Percentiles rank a stretch among this genome's conserved stretches.
phyloP scores from a whole-genome alignment of 2,888 invertebrate species.

The Xestia xanthographa region DNA sequence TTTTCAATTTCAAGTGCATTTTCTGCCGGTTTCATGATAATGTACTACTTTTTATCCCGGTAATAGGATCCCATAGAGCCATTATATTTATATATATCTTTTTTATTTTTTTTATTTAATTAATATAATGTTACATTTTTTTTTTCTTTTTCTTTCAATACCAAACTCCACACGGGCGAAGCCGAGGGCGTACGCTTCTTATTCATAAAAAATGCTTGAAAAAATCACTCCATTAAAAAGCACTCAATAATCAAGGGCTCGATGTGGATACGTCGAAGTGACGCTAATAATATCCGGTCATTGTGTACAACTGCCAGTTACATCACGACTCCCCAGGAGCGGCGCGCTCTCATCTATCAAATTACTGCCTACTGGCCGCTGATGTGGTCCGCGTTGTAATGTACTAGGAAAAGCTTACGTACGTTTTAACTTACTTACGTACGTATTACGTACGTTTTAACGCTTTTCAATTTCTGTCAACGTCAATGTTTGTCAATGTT shows the following conservation, averaged over 20 bases:
- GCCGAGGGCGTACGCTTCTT: neutral
- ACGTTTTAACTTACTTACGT: neutral
- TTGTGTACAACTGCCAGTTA: conserved; percentile 34
- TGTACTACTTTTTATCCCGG: too few species aligned
- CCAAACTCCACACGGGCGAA: neutral
- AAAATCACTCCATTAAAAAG: conserved; percentile 7
- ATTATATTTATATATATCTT: too few species aligned
- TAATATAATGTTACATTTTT: too few species aligned
- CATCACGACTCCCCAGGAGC: conserved; percentile 13
- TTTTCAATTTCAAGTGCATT: too few species aligned
- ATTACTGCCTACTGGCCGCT: conserved; percentile 2
- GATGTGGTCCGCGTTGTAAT: neutral
- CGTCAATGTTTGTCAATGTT: neutral
- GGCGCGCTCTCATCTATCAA: conserved; percentile 40
- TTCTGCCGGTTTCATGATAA: too few species aligned
- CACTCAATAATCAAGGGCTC: conserved; percentile 26
- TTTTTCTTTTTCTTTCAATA: too few species aligned
- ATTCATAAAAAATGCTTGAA: neutral
- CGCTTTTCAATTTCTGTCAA: neutral
- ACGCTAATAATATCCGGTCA: conserved; percentile 14
- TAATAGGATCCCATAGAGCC: too few species aligned
- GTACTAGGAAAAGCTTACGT: neutral
- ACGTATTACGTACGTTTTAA: conserved; percentile 8
- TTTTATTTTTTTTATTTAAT: too few species aligned
- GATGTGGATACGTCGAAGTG: neutral